Evolutionary conservation across 2,888 invertebrate species (phyloP).

Genomic region (Empis stercorea): DNA sequence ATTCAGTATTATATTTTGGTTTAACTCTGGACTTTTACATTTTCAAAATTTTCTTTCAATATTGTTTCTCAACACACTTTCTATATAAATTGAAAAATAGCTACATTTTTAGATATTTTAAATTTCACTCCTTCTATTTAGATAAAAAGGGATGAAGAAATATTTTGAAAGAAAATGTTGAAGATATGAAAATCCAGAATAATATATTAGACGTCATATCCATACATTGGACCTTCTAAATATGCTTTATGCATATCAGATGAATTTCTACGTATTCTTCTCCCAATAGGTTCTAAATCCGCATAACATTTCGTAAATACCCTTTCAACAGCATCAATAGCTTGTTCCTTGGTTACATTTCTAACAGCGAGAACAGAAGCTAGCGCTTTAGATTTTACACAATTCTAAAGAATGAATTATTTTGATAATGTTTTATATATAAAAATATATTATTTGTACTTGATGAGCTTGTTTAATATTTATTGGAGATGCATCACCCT

Average conservation of each 20-base stretch:
- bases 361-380: constrained; percentile 72
- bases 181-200: too few relatives aligned
- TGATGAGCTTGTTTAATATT: constrained; percentile 64
- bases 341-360: constrained; percentile 56
- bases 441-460: constrained; percentile 36
- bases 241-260: constrained; percentile 63
- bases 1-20: not conserved
- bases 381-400: constrained; percentile 80
- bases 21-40: too few relatives aligned
- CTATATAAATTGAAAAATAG: too few relatives aligned
- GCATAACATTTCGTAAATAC: constrained; percentile 85
- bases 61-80: too few relatives aligned
- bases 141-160: too few relatives aligned
- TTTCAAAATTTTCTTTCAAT: too few relatives aligned
- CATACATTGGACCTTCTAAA: constrained; percentile 62
- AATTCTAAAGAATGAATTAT: constrained; percentile 48
- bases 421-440: not conserved
- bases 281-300: constrained; percentile 84
- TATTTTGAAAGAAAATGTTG: too few relatives aligned
- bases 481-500: constrained; percentile 54
- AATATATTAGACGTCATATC: constrained; percentile 46
- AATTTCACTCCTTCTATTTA: too few relatives aligned
- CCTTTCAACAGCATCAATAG: constrained; percentile 62
- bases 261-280: constrained; percentile 61
- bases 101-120: too few relatives aligned